Percentiles rank a stretch among this genome's conserved stretches.
Conservation (phyloP, 2,797 vertebrate species). For the Anabacerthia variegaticeps region DNA sequence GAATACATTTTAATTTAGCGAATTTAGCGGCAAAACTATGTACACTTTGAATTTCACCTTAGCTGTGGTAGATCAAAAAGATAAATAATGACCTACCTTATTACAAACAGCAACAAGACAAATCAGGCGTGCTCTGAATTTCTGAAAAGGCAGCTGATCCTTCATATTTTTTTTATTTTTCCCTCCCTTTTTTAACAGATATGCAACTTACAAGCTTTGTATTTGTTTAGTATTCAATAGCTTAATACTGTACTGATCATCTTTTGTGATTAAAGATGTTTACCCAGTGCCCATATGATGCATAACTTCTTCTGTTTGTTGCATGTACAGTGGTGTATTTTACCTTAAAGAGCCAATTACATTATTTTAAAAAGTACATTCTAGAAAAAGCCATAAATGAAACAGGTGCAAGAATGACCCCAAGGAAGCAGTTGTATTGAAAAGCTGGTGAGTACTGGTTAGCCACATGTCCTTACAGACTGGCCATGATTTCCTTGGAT, state of each 20-base stretch:
- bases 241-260: neutral
- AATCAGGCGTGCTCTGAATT: neutral
- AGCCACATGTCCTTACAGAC: neutral
- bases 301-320: neutral
- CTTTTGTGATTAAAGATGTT: neutral
- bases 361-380: neutral
- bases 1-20: neutral
- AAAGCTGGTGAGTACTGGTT: neutral
- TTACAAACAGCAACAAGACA: neutral
- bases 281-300: neutral
- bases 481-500: neutral
- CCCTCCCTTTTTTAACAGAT: neutral
- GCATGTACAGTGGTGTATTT: neutral
- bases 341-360: neutral
- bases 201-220: neutral
- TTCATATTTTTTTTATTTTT: neutral
- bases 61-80: neutral
- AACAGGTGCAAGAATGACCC: neutral
- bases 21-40: neutral
- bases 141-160: neutral
- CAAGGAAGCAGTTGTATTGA: neutral
- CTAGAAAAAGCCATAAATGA: neutral
- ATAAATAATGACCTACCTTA: neutral
- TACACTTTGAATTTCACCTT: neutral
- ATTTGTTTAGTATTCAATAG: neutral